Base-by-base conservation (phyloP, 2,797 vertebrate species). In the Zenarchopterus dispar region DNA sequence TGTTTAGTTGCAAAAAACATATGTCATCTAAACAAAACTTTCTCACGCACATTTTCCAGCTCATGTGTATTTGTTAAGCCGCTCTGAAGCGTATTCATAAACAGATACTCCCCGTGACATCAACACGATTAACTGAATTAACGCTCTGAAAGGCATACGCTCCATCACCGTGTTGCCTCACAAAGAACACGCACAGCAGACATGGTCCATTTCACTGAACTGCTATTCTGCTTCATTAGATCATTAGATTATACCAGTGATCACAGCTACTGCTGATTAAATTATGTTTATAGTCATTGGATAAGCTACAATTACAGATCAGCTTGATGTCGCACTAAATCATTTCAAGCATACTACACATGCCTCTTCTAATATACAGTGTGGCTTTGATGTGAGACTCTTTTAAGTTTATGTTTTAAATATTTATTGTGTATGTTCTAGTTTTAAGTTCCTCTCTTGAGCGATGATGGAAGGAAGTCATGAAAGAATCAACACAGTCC, bases 221-320 rank as follows among this genome's bases (percentile, higher is more conserved):
- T 42, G 59, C 23, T 53, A 44, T 46, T 3, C 21, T 57, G 67
- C 24, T 67, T 75, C 56, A 69, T 36, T 62, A 49, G 21, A 56
- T 67, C 49, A 63, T 68, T 44, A 75, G 52, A 77, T 44, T 82
- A 69, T 63, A 36, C 9, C 4, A 28, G 10, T 61, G 16, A 72
- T 73, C 22, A 42, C 16, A 45, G 16, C 49, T 50, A 23, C 59
- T 39, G 58, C 45, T 56, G 46, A 68, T 73, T 50, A 66, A 75
- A 73, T 69, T 33, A 19, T 22, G 17, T 55, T 64, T 21, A 72
- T 52, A 58, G 8, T 48, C 43, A 36, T 16, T 0, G 0, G 8
- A 59, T 56, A 26, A 31, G 42, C 23, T 7, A 31, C 15, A 28
- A 39, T 66, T 44, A 50, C 18, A 66, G 26, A 68, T 1, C 5